Base-by-base conservation (phyloP, 2,113 vertebrate genomes). In the Myanophis thanlyinensis region DNA sequence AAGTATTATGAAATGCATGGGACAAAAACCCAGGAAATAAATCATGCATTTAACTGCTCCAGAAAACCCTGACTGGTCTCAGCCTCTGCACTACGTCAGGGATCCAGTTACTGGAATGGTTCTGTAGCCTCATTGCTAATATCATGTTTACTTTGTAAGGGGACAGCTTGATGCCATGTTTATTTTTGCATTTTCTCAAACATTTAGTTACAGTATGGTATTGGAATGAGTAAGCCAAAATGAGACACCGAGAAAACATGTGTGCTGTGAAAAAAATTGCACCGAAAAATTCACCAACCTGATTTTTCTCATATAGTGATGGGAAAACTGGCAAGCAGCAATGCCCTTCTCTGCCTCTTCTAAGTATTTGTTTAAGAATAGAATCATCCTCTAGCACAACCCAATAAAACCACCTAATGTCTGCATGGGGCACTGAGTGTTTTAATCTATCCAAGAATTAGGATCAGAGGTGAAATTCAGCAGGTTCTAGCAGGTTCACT, bases 91-190 rank as follows among this genome's bases (percentile, higher is more conserved):
- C 44, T 86, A 3, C 85, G 91, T 73, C 49, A 46, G 1, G 85
- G 56, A 86, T 87, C 91, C 88, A 93, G 93, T 95, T 95, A 92
- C 54, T 35, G 80, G 92, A 94, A 93, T 7, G 35, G 67, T 80
- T 80, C n/a, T 80, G 67, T 80, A 80, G 35, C 67, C n/a, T 40
- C 67, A 35, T 80, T 80, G 67, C 20, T 35, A 80, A 40, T 80
- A 5, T 9, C 2, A 5, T 40, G 35, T 80, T 35, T 80, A 20
- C n/a, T 80, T 80, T 40, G 35, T 80, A 80, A 80, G 67, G 35
- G n/a, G 15, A 80, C n/a, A 20, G 35, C 8, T 40, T 40, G 35
- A 80, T 80, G 67, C 67, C 67, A 40, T 40, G 67, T 80, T 80
- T 80, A 80, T 80, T 40, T 80, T 80, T 80, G 35, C 35, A 80